Evolutionary conservation across 2,113 vertebrate genomes (phyloP).

Genomic region (Azemiops feae): DNA sequence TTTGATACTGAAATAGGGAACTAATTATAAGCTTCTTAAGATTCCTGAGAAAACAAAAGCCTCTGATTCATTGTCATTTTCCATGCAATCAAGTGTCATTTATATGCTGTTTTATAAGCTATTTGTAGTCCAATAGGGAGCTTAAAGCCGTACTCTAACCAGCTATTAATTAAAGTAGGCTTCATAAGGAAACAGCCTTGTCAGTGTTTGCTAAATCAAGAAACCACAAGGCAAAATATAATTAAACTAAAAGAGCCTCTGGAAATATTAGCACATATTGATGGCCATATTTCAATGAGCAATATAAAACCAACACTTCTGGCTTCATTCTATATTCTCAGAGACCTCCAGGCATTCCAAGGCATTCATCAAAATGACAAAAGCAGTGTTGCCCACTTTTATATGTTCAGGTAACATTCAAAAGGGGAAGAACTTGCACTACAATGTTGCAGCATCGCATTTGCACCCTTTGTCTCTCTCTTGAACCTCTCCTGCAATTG

Average conservation of each 20-base stretch:
- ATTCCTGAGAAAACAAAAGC: constrained; percentile 14
- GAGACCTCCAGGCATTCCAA: neutral
- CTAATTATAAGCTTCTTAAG: constrained; percentile 6
- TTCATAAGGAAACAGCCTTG: constrained; percentile 11
- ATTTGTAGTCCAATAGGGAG: neutral
- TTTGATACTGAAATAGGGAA: neutral
- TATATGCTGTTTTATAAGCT: neutral
- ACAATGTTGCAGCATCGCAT: neutral
- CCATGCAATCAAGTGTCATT: neutral
- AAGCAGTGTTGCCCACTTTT: neutral
- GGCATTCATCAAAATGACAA: neutral
- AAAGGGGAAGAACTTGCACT: neutral
- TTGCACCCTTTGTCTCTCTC: neutral
- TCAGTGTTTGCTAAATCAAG: constrained; percentile 27
- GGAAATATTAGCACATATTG: neutral
- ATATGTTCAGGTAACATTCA: neutral
- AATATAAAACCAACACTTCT: neutral
- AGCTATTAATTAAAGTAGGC: constrained; percentile 3
- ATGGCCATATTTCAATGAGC: neutral
- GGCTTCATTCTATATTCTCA: neutral
- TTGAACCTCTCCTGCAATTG: neutral
- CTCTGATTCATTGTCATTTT: neutral
- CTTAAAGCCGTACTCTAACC: constrained; percentile 1
- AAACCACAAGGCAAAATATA: neutral
- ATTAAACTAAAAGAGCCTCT: constrained; percentile 14